Conservation (phyloP, 2,888 invertebrate genomes). For the Agonopterix heracliana region DNA sequence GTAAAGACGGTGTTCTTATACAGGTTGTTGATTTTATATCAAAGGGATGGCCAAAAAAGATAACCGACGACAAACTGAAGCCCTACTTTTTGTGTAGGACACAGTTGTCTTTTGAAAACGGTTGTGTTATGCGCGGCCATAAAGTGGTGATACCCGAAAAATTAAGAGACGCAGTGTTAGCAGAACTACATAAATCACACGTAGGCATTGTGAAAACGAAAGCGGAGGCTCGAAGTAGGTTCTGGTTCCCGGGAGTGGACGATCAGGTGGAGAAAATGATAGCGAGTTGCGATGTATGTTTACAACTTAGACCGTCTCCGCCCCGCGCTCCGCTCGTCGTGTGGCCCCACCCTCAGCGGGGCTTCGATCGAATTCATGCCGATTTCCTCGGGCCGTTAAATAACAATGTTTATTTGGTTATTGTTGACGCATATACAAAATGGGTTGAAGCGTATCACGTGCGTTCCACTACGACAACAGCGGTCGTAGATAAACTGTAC, state of each 20-base stretch:
- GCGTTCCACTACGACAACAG: slow-evolving; percentile 2
- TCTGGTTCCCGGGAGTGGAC: slow-evolving; percentile 22
- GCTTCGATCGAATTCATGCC: slow-evolving; percentile 7
- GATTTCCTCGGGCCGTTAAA: slow-evolving; percentile 21
- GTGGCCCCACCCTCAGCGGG: slow-evolving; percentile 1
- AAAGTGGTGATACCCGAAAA: too few species aligned
- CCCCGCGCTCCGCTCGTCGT: slow-evolving; percentile 3
- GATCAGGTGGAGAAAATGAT: slow-evolving; percentile 10
- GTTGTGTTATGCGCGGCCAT: too few species aligned
- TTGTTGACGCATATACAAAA: slow-evolving; percentile 19
- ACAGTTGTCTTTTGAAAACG: slow-evolving; percentile 3
- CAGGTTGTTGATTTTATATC: neutral
- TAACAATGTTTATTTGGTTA: slow-evolving; percentile 9
- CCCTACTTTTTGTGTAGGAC: neutral
- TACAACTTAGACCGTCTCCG: neutral
- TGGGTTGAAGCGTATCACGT: slow-evolving; percentile 21
- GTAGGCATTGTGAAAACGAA: too few species aligned
- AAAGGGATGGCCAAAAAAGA: neutral
- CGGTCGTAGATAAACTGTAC: slow-evolving; percentile 9
- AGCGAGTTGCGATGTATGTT: slow-evolving; percentile 11
- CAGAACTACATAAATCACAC: too few species aligned
- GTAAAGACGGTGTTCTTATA: neutral
- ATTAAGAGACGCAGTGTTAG: too few species aligned
- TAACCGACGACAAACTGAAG: neutral
- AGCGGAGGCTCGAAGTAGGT: too few species aligned